Evolutionary conservation across 2,797 vertebrate genomes (phyloP).

Genomic region (Iguana delicatissima): DNA sequence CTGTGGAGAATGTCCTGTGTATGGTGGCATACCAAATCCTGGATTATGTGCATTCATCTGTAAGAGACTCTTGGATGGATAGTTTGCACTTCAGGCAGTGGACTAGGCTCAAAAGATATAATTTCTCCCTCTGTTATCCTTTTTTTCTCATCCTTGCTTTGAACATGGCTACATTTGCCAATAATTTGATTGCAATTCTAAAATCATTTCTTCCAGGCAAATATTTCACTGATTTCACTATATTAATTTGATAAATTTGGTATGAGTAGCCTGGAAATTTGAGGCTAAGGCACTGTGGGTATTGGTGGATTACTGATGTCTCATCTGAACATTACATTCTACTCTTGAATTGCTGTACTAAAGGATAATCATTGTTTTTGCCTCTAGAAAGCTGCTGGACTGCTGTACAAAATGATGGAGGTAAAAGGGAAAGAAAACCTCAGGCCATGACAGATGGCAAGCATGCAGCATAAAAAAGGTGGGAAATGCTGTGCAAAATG

Average conservation of each 20-base stretch:
- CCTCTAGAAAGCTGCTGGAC: neutral
- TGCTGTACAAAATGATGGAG: constrained; percentile 1
- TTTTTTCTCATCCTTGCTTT: neutral
- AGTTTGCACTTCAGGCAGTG: no score
- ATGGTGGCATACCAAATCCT: neutral
- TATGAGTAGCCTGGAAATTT: neutral
- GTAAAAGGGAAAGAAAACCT: neutral
- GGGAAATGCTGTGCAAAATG: constrained; percentile 2
- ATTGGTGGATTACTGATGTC: neutral
- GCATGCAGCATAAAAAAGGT: neutral
- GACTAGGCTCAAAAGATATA: no score
- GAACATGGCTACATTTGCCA: neutral
- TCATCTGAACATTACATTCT: neutral
- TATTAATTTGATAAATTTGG: neutral
- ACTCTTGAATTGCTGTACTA: neutral
- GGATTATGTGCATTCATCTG: neutral
- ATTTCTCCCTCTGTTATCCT: no score
- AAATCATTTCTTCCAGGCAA: neutral
- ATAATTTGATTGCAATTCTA: neutral
- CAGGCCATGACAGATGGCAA: constrained; percentile 22
- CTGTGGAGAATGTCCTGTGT: neutral
- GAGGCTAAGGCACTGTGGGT: neutral
- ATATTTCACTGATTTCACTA: neutral
- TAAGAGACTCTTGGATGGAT: neutral
- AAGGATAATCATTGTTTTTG: neutral